Percentiles rank a stretch among this genome's conserved stretches.
Conservation (phyloP, 2,797 vertebrate species). For the Ispidina lecontei region DNA sequence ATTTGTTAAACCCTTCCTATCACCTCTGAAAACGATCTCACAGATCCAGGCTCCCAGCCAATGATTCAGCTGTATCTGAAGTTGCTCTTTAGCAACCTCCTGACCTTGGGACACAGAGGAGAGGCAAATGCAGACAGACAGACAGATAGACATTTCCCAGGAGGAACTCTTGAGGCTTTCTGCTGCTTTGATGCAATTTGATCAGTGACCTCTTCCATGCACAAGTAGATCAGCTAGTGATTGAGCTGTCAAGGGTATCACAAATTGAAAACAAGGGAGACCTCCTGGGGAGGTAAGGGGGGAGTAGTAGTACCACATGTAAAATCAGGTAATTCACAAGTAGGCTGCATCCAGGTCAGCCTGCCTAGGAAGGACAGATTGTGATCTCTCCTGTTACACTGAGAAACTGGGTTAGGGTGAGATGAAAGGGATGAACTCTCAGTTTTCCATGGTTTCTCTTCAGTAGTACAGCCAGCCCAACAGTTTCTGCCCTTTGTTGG, state of each 20-base stretch:
- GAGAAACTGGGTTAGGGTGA: not conserved
- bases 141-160: not conserved
- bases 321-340: not conserved
- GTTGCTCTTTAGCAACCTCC: not conserved
- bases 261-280: not conserved
- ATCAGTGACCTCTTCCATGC: not conserved
- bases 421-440: not conserved
- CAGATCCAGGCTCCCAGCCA: not conserved
- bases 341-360: not conserved
- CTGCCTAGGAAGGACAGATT: not conserved
- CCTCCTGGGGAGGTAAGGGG: not conserved
- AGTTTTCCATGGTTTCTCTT: not conserved
- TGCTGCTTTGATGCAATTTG: not conserved
- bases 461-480: not conserved
- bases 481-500: not conserved
- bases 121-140: not conserved
- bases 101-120: not conserved
- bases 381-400: not conserved
- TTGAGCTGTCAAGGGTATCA: not conserved
- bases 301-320: not conserved
- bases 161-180: not conserved
- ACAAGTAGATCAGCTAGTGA: not conserved
- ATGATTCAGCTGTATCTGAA: not conserved
- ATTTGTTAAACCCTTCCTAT: not conserved
- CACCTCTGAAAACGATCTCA: not conserved